Percentiles rank a stretch among this genome's conserved stretches.
These are phyloP conservation scores for Pollenia angustigena DNA, from an alignment of 2,888 invertebrate species.

Conservation along the genomic window DNA sequence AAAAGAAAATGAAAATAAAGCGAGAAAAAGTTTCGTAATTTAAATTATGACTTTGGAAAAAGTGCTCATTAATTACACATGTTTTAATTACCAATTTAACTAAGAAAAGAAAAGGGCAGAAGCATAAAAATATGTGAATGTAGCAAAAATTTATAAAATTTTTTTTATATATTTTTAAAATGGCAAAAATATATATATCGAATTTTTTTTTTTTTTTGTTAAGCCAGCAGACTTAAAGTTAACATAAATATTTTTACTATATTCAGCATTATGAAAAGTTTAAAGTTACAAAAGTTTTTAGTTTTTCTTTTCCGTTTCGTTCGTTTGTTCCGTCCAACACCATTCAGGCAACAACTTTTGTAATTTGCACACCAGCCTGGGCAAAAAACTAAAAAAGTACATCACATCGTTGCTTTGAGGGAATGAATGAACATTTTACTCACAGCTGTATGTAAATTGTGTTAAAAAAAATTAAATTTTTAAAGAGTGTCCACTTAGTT, in stretches of 20 bases:
- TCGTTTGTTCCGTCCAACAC: conserved; percentile 26
- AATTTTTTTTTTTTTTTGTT: too few relatives aligned
- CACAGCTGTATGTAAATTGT: conserved; percentile 1
- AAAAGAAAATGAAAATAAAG: conserved; percentile 38
- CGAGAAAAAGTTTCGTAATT: conserved; percentile 64
- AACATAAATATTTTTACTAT: conserved; percentile 56
- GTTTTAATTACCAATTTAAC: conserved; percentile 72
- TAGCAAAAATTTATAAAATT: conserved; percentile 8
- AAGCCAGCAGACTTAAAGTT: conserved; percentile 39
- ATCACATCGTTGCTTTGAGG: conserved; percentile 24
- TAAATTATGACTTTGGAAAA: conserved; percentile 69
- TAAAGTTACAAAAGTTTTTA: conserved; percentile 61
- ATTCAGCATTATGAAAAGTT: conserved; percentile 66
- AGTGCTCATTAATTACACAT: conserved; percentile 71
- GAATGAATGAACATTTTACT: conserved; percentile 21
- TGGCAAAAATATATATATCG: background rate
- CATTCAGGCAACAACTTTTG: conserved; percentile 59
- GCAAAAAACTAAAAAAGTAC: background rate
- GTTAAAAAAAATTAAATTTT: conserved; percentile 10
- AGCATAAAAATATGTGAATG: conserved; percentile 20
- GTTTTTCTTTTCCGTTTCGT: conserved; percentile 8
- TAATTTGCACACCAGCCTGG: conserved; percentile 62
- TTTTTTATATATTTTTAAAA: background rate
- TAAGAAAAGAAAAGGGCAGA: background rate
- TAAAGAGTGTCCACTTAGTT: background rate